These are phyloP conservation scores for Zootoca vivipara DNA, from an alignment of 2,113 vertebrate species.

Conservation along the genomic window DNA sequence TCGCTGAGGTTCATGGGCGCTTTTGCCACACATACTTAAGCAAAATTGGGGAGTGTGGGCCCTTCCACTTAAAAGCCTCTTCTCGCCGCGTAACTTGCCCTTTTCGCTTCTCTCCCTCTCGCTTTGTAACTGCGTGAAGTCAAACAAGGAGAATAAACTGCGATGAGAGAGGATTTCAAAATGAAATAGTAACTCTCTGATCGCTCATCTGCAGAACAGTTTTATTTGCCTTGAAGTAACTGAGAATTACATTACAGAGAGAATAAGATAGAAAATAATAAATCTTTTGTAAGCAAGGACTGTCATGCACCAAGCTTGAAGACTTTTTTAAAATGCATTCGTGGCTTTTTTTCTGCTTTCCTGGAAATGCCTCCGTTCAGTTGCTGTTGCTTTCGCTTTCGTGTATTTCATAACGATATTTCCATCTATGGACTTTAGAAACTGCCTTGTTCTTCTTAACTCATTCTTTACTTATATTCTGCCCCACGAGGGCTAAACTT, in stretches of 20 bases:
- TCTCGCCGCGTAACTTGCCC: too few relatives aligned
- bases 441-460: neutral
- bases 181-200: too few relatives aligned
- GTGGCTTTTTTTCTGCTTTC: neutral
- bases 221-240: too few relatives aligned
- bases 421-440: neutral
- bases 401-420: too few relatives aligned
- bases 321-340: neutral
- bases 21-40: neutral
- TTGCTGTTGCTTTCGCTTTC: neutral
- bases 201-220: too few relatives aligned
- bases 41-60: too few relatives aligned
- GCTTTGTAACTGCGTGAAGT: too few relatives aligned
- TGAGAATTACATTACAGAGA: too few relatives aligned
- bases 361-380: neutral
- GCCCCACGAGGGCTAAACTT: neutral
- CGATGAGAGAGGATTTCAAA: too few relatives aligned
- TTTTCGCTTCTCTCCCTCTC: neutral
- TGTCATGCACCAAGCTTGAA: neutral
- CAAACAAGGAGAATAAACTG: too few relatives aligned
- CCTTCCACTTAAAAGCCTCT: neutral
- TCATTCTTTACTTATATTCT: neutral
- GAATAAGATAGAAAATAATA: too few relatives aligned
- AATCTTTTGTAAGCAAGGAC: neutral
- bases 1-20: neutral